Evolutionary conservation across 2,888 invertebrate genomes (phyloP), one percentile per base, ranked within the genome.

Genomic region (Melanargia galathea): DNA sequence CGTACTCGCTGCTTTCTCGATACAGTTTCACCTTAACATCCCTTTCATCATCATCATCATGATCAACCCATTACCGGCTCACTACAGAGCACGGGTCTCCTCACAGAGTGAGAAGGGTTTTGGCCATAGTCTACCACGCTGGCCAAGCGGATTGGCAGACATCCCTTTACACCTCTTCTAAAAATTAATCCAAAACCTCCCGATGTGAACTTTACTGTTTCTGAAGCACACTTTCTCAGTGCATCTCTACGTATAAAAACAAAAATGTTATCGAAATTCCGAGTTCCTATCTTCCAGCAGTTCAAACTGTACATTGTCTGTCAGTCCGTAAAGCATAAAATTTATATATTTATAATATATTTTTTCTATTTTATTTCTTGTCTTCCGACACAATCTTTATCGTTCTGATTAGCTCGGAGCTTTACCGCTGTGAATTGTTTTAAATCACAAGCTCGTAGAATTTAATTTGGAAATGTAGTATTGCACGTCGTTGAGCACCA

Each of bases 341-440:
- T 18, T 18, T 13, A 30, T 51, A 24, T 49, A 49, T 26, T 49
- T 11, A 24, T 13, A 0, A 16, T 2, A 45, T 87, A 87, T 82
- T 87, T 88, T 76, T 80, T 79, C 69, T 72, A 74, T 71, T 81
- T 81, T 79, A 79, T 80, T 75, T 80, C 86, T 90, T 90, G 89
- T 90, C 89, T 89, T 79, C 80, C 83, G 81, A 90, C 90, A 90
- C 90, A 89, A 90, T 90, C 90, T 90, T 90, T 87, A 90, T 81
- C 86, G 86, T 87, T 89, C 87, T 88, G 89, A 90, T 90, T 90
- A 90, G 83, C 87, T 83, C 73, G 77, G 81, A 84, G 86, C 86
- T 87, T 86, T 84, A 87, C 87, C 82, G 88, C 86, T 86, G 87
- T 84, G 87, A 85, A 83, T 88, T 90, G 87, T 90, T 89, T 89